A percentile compares a stretch with the other conserved stretches of the same genome.
Evolutionary conservation across 2,113 vertebrate species (phyloP).

Genomic region (Lepidothrix coronata): DNA sequence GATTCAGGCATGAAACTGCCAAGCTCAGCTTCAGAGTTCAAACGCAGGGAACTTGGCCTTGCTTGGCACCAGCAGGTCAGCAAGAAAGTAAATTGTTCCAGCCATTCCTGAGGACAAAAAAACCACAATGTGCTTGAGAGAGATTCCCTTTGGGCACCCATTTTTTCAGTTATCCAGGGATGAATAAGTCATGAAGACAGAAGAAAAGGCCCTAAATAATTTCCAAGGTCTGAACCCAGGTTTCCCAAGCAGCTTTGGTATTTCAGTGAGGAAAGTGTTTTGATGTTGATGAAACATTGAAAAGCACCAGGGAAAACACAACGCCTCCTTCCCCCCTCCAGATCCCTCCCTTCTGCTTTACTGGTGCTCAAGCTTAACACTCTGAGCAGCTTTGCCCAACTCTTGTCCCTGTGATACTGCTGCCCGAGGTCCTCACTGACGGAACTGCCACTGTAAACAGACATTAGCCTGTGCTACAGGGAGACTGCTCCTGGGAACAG

Average conservation of each 20-base stretch:
- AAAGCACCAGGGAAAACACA: background rate
- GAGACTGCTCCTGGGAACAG: background rate
- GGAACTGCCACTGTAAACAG: background rate
- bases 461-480: background rate
- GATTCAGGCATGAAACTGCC: background rate
- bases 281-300: background rate
- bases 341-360: background rate
- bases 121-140: background rate
- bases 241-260: background rate
- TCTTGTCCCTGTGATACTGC: background rate
- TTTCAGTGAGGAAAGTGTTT: background rate
- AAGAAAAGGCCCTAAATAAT: background rate
- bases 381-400: background rate
- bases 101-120: slow-evolving; percentile 86
- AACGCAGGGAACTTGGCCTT: slow-evolving; percentile 91
- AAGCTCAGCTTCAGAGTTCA: slow-evolving; percentile 78
- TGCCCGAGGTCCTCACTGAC: background rate
- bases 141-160: background rate
- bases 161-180: background rate
- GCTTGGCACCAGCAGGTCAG: slow-evolving; percentile 88
- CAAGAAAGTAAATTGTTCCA: slow-evolving; percentile 95
- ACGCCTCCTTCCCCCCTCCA: background rate
- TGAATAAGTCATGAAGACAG: background rate
- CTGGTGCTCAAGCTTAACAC: background rate
- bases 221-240: background rate